These are phyloP conservation scores for Argya squamiceps DNA, from an alignment of 2,797 vertebrate species.

Conservation along the genomic window DNA sequence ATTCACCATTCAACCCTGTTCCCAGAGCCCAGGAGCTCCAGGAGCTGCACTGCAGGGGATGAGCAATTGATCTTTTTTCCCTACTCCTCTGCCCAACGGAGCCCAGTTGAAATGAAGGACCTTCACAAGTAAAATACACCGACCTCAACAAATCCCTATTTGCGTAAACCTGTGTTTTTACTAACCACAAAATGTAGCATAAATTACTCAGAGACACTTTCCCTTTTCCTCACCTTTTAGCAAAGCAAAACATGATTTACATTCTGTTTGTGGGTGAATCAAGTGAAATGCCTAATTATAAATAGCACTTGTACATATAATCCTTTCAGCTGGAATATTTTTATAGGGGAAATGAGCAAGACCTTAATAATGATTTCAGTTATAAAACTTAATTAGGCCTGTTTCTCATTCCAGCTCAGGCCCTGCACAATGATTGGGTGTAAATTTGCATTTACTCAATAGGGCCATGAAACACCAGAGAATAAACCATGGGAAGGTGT, in stretches of 20 bases:
- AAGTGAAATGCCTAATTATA: conserved; percentile 41
- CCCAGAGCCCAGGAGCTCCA: neutral
- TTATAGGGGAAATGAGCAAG: neutral
- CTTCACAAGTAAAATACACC: neutral
- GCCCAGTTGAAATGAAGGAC: accelerated
- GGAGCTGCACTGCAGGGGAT: neutral
- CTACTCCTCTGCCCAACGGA: neutral
- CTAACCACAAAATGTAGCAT: neutral
- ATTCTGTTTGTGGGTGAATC: neutral
- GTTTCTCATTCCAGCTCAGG: neutral
- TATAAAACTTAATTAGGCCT: conserved; percentile 6
- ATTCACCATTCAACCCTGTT: accelerated
- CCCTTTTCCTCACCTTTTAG: neutral
- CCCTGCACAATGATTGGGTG: neutral
- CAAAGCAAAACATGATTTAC: neutral
- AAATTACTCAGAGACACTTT: neutral
- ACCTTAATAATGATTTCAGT: neutral
- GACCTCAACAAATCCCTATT: neutral
- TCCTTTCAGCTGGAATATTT: conserved; percentile 19
- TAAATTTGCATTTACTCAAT: neutral
- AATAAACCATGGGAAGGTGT: neutral
- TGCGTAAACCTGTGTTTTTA: neutral
- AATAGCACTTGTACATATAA: conserved; percentile 42
- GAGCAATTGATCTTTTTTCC: neutral
- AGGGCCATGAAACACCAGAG: neutral